These are phyloP conservation scores for Umimayanthus chanpuru DNA, from an alignment of 92 coral and sea anemone genomes.

Conservation along the genomic window DNA sequence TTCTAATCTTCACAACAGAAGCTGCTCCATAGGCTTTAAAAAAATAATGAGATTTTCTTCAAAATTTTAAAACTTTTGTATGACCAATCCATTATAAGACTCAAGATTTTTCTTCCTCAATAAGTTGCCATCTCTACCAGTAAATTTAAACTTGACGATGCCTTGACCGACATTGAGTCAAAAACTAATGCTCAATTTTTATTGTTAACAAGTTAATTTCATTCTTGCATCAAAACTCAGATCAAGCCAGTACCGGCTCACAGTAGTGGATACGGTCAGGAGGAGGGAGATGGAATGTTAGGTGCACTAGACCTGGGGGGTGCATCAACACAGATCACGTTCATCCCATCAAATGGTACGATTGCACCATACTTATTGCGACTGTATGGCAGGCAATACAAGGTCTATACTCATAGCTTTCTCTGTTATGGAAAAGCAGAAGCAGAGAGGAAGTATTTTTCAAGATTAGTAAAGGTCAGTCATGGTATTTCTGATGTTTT, in stretches of 20 bases:
- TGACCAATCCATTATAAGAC: too few species aligned
- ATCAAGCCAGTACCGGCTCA: slow-evolving; percentile 10
- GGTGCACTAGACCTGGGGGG: slow-evolving; percentile 99
- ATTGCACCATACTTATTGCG: slow-evolving; percentile 45
- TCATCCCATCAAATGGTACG: slow-evolving; percentile 52
- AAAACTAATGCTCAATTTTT: too few species aligned
- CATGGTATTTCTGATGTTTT: background rate
- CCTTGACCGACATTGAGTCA: too few species aligned
- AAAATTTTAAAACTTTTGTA: too few species aligned
- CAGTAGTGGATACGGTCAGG: background rate
- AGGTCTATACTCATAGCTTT: slow-evolving; percentile 83
- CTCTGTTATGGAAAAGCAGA: slow-evolving; percentile 92
- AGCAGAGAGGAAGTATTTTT: slow-evolving; percentile 77
- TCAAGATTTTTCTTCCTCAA: too few species aligned
- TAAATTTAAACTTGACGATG: too few species aligned
- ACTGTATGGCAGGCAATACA: slow-evolving; percentile 77
- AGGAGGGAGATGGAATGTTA: slow-evolving; percentile 24
- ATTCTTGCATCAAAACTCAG: background rate
- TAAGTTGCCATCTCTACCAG: too few species aligned
- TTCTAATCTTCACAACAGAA: too few species aligned
- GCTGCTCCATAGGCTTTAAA: too few species aligned
- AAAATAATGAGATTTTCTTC: too few species aligned
- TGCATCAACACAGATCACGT: slow-evolving; percentile 97
- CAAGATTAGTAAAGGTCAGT: slow-evolving; percentile 73
- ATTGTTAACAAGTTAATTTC: background rate